phyloP scores from a whole-genome alignment of 2,113 vertebrate species.

The Corynorhinus townsendii region DNA sequence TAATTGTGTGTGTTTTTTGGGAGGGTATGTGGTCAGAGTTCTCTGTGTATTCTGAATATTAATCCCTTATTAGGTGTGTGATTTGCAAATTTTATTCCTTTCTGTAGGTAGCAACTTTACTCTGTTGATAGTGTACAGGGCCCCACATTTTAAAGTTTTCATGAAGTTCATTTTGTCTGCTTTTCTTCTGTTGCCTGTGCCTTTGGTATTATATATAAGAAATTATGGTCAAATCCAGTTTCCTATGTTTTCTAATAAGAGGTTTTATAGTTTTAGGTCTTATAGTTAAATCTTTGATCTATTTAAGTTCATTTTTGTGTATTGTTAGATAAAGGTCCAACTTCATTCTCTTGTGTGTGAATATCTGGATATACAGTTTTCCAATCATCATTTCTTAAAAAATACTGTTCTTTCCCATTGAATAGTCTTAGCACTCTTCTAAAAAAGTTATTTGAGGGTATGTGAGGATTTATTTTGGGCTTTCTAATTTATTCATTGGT shows the following conservation, averaged over 20 bases:
- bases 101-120: neutral
- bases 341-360: neutral
- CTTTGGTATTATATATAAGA: neutral
- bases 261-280: neutral
- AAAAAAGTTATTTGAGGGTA: neutral
- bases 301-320: neutral
- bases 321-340: neutral
- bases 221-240: neutral
- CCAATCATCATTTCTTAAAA: neutral
- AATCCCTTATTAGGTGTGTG: neutral
- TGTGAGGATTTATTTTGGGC: neutral
- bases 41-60: neutral
- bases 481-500: neutral
- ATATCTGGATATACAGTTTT: neutral
- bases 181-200: neutral
- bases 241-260: neutral
- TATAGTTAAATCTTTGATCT: neutral
- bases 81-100: neutral
- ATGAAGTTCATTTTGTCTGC: neutral
- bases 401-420: neutral
- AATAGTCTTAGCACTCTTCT: neutral
- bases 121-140: neutral
- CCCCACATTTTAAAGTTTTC: neutral
- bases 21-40: neutral
- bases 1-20: neutral